Base-by-base conservation (phyloP, 2,113 vertebrate species). In the Nibea albiflora region DNA sequence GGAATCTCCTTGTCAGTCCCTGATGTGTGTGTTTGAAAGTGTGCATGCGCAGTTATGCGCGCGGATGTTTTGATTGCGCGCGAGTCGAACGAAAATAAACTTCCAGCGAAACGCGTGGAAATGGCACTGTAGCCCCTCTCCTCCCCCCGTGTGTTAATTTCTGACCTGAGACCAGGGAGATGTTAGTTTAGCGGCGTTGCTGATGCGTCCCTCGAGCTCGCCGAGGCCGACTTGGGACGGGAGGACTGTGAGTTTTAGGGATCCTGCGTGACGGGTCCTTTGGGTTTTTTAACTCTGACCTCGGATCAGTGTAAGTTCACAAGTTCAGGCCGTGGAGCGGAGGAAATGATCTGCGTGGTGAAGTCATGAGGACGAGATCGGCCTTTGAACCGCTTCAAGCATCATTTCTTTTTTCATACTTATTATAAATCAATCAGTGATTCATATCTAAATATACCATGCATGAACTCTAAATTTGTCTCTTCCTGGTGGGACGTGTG, bases 31-130 rank as follows among this genome's bases (percentile, higher is more conserved):
- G 69, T 84, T 70, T 62, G 68, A 81, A 64, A 81, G 73, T 84
- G 76, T 56, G 72, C 71, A 31, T 26, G 64, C 65, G 75, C 74
- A 26, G 65, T 52, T 73, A 28, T 71, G 69, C 58, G 53, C 49
- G 4, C 44, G 67, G 63, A 69, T 90, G 87, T 90, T 91, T 85
- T 87, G 72, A 86, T 84, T 86, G 73, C 58, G 47, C 53, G 54
- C 39, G 84, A 85, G 81, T 82, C 74, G 67, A 86, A 78, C 54
- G 31, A 89, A 93, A 92, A 92, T 86, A 92, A 92, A 90, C 87
- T 19, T 47, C 47, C 62, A 54, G 58, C 22, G 76, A 78, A 85
- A 24, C 80, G 58, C 9, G 54, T 80, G 17, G 14, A 66, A 73
- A 72, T 89, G 78, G 54, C 14, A 61, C 71, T 63, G 87, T 44